Conservation (phyloP, 2,113 vertebrate genomes). For the Cettia cetti region DNA sequence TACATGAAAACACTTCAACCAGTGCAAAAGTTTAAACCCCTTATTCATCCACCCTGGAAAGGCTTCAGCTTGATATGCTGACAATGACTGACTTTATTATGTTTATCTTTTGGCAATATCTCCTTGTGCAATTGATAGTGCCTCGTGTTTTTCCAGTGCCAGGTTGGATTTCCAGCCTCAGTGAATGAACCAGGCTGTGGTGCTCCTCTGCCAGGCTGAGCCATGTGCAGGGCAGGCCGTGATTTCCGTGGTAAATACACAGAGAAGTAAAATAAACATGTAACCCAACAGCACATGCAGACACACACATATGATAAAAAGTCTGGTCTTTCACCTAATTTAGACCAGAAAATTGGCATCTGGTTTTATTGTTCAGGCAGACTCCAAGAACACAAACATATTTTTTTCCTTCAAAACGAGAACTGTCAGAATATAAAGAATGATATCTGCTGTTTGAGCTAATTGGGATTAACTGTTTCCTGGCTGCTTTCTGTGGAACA, state of each 20-base stretch:
- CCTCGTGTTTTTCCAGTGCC: slow-evolving; percentile 20
- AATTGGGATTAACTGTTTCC: slow-evolving; percentile 55
- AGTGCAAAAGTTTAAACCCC: slow-evolving; percentile 44
- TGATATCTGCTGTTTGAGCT: slow-evolving; percentile 42
- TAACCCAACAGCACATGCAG: not conserved
- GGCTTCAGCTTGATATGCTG: not conserved
- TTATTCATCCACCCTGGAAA: slow-evolving; percentile 26
- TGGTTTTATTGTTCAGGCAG: slow-evolving; percentile 54
- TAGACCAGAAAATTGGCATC: slow-evolving; percentile 70
- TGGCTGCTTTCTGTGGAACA: not conserved
- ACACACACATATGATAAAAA: slow-evolving; percentile 38
- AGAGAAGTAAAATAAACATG: slow-evolving; percentile 26
- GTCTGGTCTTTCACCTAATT: slow-evolving; percentile 59
- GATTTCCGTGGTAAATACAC: not conserved
- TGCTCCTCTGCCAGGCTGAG: slow-evolving; percentile 31
- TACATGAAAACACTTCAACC: slow-evolving; percentile 18
- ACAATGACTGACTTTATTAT: slow-evolving; percentile 20
- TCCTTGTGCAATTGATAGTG: slow-evolving; percentile 11
- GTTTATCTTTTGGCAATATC: slow-evolving; percentile 55
- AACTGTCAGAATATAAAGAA: slow-evolving; percentile 54
- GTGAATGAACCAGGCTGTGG: not conserved
- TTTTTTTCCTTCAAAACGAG: slow-evolving; percentile 51
- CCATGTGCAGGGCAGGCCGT: slow-evolving; percentile 4
- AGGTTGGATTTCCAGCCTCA: slow-evolving; percentile 33
- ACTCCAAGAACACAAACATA: slow-evolving; percentile 60